Evolutionary conservation across 2,113 vertebrate genomes (phyloP), one percentile per base, ranked within the genome.

Genomic region (Forbesichthys agassizii): DNA sequence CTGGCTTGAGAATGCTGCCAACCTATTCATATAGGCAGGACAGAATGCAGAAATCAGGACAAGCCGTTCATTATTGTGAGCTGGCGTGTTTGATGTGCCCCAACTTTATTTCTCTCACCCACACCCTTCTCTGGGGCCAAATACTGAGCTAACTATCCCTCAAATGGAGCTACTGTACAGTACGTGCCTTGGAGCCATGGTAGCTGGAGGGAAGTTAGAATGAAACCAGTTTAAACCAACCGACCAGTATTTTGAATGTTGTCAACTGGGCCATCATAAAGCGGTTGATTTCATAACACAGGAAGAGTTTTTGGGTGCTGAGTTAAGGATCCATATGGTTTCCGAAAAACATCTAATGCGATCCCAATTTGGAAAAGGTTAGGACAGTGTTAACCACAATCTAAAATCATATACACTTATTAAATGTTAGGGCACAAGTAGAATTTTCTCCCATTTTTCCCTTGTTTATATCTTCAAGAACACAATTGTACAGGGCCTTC

Each of bases 1-100:
- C 67, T 64, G 58, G 56, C 46, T 68, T 58, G 60, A 71, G 83
- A 68, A 63, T 27, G 59, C 56, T 69, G 71, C 69, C 81, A 83
- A 61, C 60, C 78, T 76, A 78, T 85, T 88, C 80, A 83, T 75
- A 48, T 75, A 48, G 68, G 47, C 71, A 88, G 71, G 70, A 81
- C 27, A 27, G 74, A 65, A 84, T 73, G 63, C 48, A 62, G 52
- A 79, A 77, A 83, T 49, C 65, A 73, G 71, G 77, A 82, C 73
- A 88, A 87, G 76, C 73, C 62, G 77, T 77, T 11, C 55, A 64
- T 79, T 57, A 27, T 27, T 27, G 27, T 27, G 27, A 27, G 27
- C 27, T 80, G 64, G 56, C 68, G 33, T 79, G 74, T 83, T 85
- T 75, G 13, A 42, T 64, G 58, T 70, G 74, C 73, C 20, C 53